Base-by-base conservation (phyloP, 1,140 invertebrate species). In the Paraescarpia echinospica region DNA sequence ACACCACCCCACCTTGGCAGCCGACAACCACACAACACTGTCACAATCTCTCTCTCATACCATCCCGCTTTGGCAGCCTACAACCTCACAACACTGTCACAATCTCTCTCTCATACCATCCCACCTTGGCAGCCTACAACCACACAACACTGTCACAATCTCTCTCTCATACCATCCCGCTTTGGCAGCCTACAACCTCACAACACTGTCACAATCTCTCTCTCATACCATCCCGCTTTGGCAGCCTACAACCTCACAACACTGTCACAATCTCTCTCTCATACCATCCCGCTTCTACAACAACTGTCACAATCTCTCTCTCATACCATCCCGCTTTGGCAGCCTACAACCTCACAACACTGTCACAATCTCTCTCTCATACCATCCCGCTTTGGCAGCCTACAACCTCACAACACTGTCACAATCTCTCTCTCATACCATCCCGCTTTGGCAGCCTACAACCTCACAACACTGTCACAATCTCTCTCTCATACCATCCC, bases 221-320 rank as follows among this genome's bases (percentile, higher is more conserved):
- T 91, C 48, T 91, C 91, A 18, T 41, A 41, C 41, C 33, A 35
- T 12, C 41, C 35, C 34, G 41, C 34, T 48, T 91, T 91, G 34
- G 33, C 91, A 14, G 91, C 91, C 48, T 91, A 22, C 34, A 90
- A 90, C 4, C 59, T 14, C 59, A 77, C 59, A 27, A 77, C 27
- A 77, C 14, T 77, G 59, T 77, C 27, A 77, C 34, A 51, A 91
- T 91, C 33, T 91, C 91, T 51, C 34, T 91, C 48, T 91, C 91
- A 18, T 41, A 41, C 41, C 33, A 35, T 12, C 41, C 35, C 34
- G 41, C 34, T 48, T 91, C 48, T 91, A 22, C 34, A 90, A 90
- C 4, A 6, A 77, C 59, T 77, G 59, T 77, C 27, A 77, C 34
- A 51, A 91, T 91, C 33, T 91, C 91, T 51, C 34, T 91, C 48